Evolutionary conservation across 2,113 vertebrate genomes (phyloP).

Genomic region (Eulacestoma nigropectus): DNA sequence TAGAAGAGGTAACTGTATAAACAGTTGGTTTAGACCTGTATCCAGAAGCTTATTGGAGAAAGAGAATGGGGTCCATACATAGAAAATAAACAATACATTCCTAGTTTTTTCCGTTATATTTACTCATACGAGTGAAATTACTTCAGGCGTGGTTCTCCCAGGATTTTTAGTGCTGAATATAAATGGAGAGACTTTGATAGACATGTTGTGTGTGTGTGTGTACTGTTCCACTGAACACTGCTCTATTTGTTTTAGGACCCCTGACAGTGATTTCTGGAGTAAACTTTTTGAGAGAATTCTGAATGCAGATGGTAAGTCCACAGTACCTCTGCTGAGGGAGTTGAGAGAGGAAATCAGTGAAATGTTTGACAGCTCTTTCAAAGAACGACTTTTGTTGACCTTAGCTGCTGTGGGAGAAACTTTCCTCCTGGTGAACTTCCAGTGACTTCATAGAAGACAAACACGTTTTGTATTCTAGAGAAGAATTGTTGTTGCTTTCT

Average conservation of each 20-base stretch:
- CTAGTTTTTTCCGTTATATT: not conserved
- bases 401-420: slow-evolving; percentile 63
- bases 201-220: not conserved
- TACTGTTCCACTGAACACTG: slow-evolving; percentile 11
- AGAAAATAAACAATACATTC: not conserved
- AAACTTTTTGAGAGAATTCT: slow-evolving; percentile 75
- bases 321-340: slow-evolving; percentile 69
- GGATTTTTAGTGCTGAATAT: not conserved
- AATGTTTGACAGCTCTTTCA: slow-evolving; percentile 66
- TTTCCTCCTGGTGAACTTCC: slow-evolving; percentile 16
- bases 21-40: not conserved
- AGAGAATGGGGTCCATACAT: no score
- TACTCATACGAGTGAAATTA: not conserved
- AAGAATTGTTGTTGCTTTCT: not conserved
- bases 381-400: slow-evolving; percentile 61
- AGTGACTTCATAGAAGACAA: slow-evolving; percentile 32
- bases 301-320: slow-evolving; percentile 68
- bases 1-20: not conserved
- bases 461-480: not conserved
- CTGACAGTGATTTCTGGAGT: slow-evolving; percentile 69
- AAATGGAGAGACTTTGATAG: not conserved
- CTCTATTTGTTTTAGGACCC: slow-evolving; percentile 63
- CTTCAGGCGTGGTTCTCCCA: not conserved
- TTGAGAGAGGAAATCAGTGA: slow-evolving; percentile 64
- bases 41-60: not conserved